Evolutionary conservation across 2,797 vertebrate genomes (phyloP), one percentile per base, ranked within the genome.

Genomic region (Macrochelys suwanniensis): DNA sequence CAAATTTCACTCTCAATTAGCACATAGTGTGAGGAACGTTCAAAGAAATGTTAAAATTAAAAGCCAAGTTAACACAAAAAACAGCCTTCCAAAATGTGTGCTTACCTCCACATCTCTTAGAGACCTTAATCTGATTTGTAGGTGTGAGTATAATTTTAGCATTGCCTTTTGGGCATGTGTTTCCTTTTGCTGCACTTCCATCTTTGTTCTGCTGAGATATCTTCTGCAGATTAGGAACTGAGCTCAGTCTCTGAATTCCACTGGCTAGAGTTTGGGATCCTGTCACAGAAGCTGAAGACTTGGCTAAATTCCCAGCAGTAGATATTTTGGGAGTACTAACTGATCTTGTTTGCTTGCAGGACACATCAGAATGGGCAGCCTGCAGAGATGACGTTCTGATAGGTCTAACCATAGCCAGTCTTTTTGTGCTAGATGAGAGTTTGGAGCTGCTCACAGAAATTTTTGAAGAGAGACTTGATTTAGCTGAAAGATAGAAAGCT

Each of bases 41-140:
- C 11, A 87, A 91, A 12, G 26, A 61, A 93, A 13, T 3, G n/a
- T n/a, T 71, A 89, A 12, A 37, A 86, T 92, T 84, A 85, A 79
- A 57, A 91, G 59, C 5, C n/a, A 82, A 86, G 37, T 45, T 33
- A 71, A 45, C 33, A 78, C 50, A 45, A 56, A 84, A 84, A 7
- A 90, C 5, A 49, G 31, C 42, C 53, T 74, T 2, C 8, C 2
- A 53, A 95, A 53, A 26, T 33, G 42, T 2, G 1, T 53, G 28
- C 97, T 98, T 96, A 98, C 98, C 98, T 65, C 90, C 79, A 25
- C 94, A 92, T 85, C 89, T 97, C 78, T 49, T 84, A 5, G 96
- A 94, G 51, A 92, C 89, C 91, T 94, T 97, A 54, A 97, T 89
- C 1, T 91, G 97, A 80, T 94, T 95, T 9, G 96, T 74, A 33